Percentiles rank a stretch among this genome's conserved stretches.
Conservation (phyloP, 2,888 invertebrate species). For the Lordiphosa andalusiaca region DNA sequence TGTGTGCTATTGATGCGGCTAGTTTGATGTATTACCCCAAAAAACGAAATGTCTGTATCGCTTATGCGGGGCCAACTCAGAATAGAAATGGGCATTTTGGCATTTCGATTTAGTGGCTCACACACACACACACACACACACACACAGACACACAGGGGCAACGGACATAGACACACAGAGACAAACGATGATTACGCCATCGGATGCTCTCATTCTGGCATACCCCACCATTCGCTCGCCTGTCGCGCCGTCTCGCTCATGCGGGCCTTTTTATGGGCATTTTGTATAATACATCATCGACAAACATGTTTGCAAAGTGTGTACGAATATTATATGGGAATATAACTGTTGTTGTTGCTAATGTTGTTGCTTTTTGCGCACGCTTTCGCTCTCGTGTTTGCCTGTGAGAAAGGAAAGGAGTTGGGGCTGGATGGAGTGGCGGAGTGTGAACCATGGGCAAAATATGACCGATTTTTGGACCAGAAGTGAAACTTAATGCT, state of each 20-base stretch:
- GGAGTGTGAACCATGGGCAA: neutral
- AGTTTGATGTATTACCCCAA: slow-evolving; percentile 78
- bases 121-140: slow-evolving; percentile 45
- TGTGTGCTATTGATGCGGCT: slow-evolving; percentile 76
- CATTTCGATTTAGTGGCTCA: slow-evolving; percentile 73
- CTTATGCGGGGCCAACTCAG: slow-evolving; percentile 72
- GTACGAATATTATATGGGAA: slow-evolving; percentile 78
- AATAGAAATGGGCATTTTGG: slow-evolving; percentile 76
- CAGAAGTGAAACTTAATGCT: no score
- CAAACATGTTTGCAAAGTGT: slow-evolving; percentile 78
- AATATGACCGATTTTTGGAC: no score
- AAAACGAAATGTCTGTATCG: slow-evolving; percentile 75
- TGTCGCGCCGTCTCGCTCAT: slow-evolving; percentile 67
- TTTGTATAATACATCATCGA: slow-evolving; percentile 79
- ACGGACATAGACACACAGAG: slow-evolving; percentile 37
- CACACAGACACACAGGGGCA: slow-evolving; percentile 12
- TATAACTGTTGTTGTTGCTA: slow-evolving; percentile 60
- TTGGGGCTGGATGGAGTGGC: neutral
- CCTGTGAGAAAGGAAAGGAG: slow-evolving; percentile 12
- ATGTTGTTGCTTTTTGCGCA: slow-evolving; percentile 61
- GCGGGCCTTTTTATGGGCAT: slow-evolving; percentile 77
- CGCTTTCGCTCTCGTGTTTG: slow-evolving; percentile 58
- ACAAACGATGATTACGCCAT: slow-evolving; percentile 76
- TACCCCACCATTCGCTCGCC: slow-evolving; percentile 13
- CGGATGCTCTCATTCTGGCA: slow-evolving; percentile 67